Conservation (phyloP, 2,797 vertebrate species). For the Sparus aurata region DNA sequence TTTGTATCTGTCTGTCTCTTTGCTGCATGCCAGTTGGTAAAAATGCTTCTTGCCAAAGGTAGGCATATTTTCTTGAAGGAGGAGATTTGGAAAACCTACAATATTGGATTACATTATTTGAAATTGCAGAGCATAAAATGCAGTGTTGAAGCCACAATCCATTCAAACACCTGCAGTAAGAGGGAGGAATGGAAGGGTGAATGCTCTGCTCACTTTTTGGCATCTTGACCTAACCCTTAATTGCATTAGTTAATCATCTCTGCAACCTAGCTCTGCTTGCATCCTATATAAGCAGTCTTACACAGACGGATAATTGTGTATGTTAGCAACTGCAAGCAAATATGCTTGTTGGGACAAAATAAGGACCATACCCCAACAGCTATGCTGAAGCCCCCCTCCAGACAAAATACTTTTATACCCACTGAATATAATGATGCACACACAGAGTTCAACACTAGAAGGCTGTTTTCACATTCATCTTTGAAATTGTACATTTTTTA, state of each 20-base stretch:
- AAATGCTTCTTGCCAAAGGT: background rate
- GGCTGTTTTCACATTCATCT: no score
- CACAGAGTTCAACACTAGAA: no score
- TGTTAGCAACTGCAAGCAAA: background rate
- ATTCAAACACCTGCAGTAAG: background rate
- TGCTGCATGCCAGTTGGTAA: background rate
- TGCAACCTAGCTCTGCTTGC: background rate
- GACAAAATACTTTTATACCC: no score
- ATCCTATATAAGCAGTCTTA: background rate
- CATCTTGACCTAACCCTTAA: background rate
- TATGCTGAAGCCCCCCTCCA: no score
- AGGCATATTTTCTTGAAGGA: background rate
- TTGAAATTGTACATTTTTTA: no score
- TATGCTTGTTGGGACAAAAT: background rate
- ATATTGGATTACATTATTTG: background rate
- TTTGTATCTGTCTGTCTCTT: conserved; percentile 12
- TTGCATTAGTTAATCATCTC: conserved; percentile 4
- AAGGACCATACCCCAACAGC: no score
- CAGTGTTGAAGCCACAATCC: background rate
- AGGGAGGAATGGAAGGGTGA: background rate
- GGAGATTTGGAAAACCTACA: background rate
- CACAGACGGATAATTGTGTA: background rate
- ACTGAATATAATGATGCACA: no score
- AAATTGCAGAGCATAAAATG: background rate
- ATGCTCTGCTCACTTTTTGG: background rate